Evolutionary conservation across 2,888 invertebrate species (phyloP).

Genomic region (Bellardia pandia): DNA sequence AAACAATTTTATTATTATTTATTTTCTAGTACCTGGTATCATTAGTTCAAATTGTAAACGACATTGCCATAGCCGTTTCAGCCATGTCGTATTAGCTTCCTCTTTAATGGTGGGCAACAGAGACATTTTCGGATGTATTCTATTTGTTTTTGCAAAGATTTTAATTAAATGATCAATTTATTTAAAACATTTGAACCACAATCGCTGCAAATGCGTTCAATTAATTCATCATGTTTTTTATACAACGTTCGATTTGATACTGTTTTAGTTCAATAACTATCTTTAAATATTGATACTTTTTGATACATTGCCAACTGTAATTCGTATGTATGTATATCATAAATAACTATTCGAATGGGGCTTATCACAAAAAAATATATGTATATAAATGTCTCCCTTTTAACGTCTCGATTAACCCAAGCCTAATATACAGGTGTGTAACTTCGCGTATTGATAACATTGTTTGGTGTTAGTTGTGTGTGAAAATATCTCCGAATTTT

Average conservation of each 20-base stretch:
- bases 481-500: neutral
- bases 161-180: neutral
- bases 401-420: slow-evolving; percentile 13
- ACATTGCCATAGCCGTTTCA: slow-evolving; percentile 78
- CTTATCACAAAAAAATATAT: neutral
- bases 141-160: neutral
- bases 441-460: slow-evolving; percentile 21
- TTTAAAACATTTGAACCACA: neutral
- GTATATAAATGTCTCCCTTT: neutral
- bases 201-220: neutral
- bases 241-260: neutral
- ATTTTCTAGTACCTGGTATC: slow-evolving; percentile 76
- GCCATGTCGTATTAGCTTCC: slow-evolving; percentile 76
- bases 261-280: slow-evolving; percentile 36
- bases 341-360: neutral
- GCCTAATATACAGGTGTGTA: neutral
- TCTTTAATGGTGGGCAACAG: slow-evolving; percentile 78
- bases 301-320: slow-evolving; percentile 6
- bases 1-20: neutral
- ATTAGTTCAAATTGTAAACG: slow-evolving; percentile 80
- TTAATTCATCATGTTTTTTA: slow-evolving; percentile 9
- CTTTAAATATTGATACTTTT: slow-evolving; percentile 27
- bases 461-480: neutral
- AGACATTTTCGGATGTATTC: slow-evolving; percentile 73
- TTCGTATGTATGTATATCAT: neutral